A percentile compares a stretch with the other conserved stretches of the same genome.
Conservation (phyloP, 2,888 invertebrate species). For the Cerceris rybyensis region DNA sequence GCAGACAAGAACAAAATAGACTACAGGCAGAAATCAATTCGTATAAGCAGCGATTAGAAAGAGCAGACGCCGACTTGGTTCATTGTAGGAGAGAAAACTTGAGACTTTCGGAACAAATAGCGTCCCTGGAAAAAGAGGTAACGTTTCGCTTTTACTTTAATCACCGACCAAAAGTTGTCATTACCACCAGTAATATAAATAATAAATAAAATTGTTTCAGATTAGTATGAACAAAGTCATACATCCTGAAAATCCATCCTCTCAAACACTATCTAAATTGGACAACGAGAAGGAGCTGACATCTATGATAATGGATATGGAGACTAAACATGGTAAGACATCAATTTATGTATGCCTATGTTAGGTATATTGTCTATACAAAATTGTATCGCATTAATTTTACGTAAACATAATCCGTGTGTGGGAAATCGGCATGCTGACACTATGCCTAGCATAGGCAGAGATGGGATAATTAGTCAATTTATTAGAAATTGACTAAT, state of each 20-base stretch:
- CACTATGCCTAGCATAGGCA: conserved; percentile 80
- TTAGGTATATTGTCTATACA: conserved; percentile 78
- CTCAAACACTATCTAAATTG: conserved; percentile 57
- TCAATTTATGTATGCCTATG: conserved; percentile 71
- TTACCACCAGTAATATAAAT: neutral
- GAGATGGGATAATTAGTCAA: conserved; percentile 65
- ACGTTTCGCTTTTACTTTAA: neutral
- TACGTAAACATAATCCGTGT: conserved; percentile 59
- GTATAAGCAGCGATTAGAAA: conserved; percentile 87
- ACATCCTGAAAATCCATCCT: conserved; percentile 63
- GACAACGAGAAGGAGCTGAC: conserved; percentile 87
- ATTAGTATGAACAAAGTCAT: conserved; percentile 79
- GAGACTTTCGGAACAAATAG: conserved; percentile 89
- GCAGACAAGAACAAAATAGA: conserved; percentile 89
- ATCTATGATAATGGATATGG: conserved; percentile 90
- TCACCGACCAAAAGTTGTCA: neutral
- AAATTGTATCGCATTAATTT: conserved; percentile 26
- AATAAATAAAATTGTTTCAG: conserved; percentile 65
- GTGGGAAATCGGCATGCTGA: conserved; percentile 80
- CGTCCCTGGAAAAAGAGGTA: conserved; percentile 92
- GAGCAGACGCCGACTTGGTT: conserved; percentile 91
- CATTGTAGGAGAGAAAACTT: conserved; percentile 91
- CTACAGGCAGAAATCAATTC: conserved; percentile 88
- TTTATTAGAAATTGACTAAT: conserved; percentile 70
- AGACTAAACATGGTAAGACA: conserved; percentile 91